Evolutionary conservation across 2,888 invertebrate genomes (phyloP).

Genomic region (Geotrupes spiniger): DNA sequence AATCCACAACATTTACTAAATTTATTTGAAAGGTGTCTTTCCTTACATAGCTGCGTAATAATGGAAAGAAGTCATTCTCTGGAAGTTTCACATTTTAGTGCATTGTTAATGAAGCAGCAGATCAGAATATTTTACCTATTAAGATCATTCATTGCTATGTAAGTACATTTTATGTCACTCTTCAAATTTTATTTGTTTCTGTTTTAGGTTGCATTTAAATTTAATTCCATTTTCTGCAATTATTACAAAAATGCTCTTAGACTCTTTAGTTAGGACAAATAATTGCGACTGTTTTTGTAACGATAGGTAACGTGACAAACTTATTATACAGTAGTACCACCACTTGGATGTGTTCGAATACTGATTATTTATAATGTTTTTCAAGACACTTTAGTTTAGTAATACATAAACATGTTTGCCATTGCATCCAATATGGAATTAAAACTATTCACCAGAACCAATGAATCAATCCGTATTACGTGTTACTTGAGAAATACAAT

Average conservation of each 20-base stretch:
- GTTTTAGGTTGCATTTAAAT: slow-evolving; percentile 26
- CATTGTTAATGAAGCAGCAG: slow-evolving; percentile 19
- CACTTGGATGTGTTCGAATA: no score
- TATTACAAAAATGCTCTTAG: slow-evolving; percentile 27
- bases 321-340: no score
- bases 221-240: slow-evolving; percentile 25
- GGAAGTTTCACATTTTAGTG: neutral
- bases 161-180: slow-evolving; percentile 11
- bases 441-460: no score
- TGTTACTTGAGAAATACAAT: no score
- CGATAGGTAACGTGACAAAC: slow-evolving; percentile 9
- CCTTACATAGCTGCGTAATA: slow-evolving; percentile 10
- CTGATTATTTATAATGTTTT: no score
- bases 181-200: slow-evolving; percentile 6
- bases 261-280: slow-evolving; percentile 23
- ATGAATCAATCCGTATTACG: no score
- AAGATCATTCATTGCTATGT: slow-evolving; percentile 26
- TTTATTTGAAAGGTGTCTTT: slow-evolving; percentile 23
- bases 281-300: slow-evolving; percentile 16
- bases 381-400: no score
- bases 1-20: slow-evolving; percentile 16
- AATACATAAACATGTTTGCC: no score
- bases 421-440: no score
- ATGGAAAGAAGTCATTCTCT: neutral
- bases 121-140: slow-evolving; percentile 26